Percentiles rank a stretch among this genome's conserved stretches.
phyloP scores from a whole-genome alignment of 2,113 vertebrate genomes.

The Oncorhynchus tshawytscha region DNA sequence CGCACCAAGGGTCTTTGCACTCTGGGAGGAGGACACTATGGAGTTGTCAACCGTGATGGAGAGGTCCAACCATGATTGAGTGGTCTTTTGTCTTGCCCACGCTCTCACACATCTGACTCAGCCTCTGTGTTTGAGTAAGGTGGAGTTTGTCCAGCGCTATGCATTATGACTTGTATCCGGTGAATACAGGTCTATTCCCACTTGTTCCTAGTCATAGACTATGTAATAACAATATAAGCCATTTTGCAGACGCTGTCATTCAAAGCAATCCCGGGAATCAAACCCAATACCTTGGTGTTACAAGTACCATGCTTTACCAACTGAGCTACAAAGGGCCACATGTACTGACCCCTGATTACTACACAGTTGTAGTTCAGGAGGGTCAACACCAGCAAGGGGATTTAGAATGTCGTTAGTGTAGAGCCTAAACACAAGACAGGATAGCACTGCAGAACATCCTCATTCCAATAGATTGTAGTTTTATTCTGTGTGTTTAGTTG shows the following conservation, averaged over 20 bases:
- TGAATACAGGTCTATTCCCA: background rate
- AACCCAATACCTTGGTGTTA: too few relatives aligned
- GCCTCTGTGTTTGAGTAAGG: constrained; percentile 57
- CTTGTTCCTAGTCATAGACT: too few relatives aligned
- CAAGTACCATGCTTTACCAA: too few relatives aligned
- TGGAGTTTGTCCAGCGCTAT: constrained; percentile 5
- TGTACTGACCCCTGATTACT: background rate
- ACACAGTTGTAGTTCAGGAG: background rate
- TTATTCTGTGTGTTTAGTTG: background rate
- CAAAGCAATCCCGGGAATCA: background rate
- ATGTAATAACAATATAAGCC: background rate
- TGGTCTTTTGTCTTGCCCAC: constrained; percentile 14
- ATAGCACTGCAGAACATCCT: too few relatives aligned
- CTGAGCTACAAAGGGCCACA: too few relatives aligned
- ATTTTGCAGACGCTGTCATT: background rate
- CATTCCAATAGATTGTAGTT: background rate
- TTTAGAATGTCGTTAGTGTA: background rate
- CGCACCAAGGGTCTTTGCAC: too few relatives aligned
- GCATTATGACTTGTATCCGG: background rate
- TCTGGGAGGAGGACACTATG: too few relatives aligned
- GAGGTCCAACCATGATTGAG: too few relatives aligned
- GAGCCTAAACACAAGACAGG: background rate
- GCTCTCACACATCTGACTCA: background rate
- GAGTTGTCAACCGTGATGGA: too few relatives aligned
- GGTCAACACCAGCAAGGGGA: background rate